Evolutionary conservation across 2,888 invertebrate genomes (phyloP).

Genomic region (Pecten maximus): DNA sequence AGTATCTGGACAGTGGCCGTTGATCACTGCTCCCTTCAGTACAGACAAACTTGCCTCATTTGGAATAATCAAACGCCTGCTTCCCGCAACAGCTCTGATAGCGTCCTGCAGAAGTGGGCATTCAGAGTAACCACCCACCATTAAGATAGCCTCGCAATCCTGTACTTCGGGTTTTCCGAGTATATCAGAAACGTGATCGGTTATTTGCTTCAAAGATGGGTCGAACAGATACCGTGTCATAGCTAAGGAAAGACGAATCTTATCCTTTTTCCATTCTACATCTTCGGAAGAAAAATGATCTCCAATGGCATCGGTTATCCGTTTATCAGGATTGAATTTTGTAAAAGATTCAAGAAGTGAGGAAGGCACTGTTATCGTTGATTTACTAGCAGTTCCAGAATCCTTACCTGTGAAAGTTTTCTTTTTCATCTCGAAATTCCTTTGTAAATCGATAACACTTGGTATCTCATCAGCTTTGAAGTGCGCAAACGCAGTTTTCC

Average conservation of each 20-base stretch:
- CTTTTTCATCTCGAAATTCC: conserved; percentile 35
- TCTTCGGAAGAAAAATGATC: too few species aligned
- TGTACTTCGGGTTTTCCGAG: neutral
- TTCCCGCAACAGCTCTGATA: neutral
- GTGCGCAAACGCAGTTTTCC: neutral
- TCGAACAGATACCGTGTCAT: neutral
- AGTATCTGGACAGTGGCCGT: conserved; percentile 21
- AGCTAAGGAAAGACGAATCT: neutral
- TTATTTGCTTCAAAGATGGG: neutral
- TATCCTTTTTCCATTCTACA: neutral
- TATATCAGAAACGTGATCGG: neutral
- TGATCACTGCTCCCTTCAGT: conserved; percentile 27
- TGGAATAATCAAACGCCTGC: neutral
- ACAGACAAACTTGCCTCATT: neutral
- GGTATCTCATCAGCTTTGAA: neutral
- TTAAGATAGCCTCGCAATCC: conserved; percentile 1
- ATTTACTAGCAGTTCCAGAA: neutral
- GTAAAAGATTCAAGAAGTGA: neutral
- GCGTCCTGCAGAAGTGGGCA: conserved; percentile 23
- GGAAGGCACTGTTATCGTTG: neutral
- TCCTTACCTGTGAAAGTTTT: neutral
- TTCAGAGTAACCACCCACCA: conserved; percentile 35
- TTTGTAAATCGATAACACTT: neutral
- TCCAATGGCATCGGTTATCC: neutral
- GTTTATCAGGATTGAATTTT: neutral